Evolutionary conservation across 2,113 vertebrate species (phyloP).

Genomic region (Apeltes quadracus): DNA sequence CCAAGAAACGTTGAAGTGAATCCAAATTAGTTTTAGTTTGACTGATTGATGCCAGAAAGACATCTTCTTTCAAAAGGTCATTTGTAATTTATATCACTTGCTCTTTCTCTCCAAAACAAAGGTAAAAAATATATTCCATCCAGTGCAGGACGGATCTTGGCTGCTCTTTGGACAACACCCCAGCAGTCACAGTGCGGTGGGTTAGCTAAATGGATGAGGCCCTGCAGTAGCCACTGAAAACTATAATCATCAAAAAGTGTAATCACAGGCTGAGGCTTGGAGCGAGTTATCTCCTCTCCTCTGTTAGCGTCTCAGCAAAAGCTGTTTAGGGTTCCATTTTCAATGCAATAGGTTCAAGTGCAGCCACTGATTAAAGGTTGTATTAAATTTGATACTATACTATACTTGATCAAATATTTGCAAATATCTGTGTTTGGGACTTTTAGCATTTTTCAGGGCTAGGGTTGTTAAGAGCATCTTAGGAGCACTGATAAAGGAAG

Average conservation of each 20-base stretch:
- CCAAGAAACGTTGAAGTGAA: slow-evolving; percentile 21
- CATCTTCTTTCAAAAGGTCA: not conserved
- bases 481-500: not conserved
- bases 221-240: slow-evolving; percentile 33
- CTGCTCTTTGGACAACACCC: slow-evolving; percentile 14
- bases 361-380: not conserved
- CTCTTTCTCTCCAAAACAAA: slow-evolving; percentile 4
- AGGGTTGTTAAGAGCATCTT: too few relatives aligned
- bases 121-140: slow-evolving; percentile 14
- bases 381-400: too few relatives aligned
- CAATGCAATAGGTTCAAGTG: not conserved
- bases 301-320: slow-evolving; percentile 13
- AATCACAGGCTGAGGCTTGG: slow-evolving; percentile 48
- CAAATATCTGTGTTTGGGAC: not conserved
- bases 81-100: not conserved
- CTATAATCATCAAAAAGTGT: slow-evolving; percentile 56
- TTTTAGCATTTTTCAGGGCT: not conserved
- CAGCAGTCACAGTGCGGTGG: slow-evolving; percentile 19
- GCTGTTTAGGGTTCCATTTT: not conserved
- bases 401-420: not conserved
- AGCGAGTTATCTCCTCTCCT: slow-evolving; percentile 11
- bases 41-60: not conserved
- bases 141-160: slow-evolving; percentile 1
- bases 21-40: not conserved
- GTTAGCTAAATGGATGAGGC: slow-evolving; percentile 22